phyloP scores from a whole-genome alignment of 2,888 invertebrate species.

The Amphimallon solstitiale region DNA sequence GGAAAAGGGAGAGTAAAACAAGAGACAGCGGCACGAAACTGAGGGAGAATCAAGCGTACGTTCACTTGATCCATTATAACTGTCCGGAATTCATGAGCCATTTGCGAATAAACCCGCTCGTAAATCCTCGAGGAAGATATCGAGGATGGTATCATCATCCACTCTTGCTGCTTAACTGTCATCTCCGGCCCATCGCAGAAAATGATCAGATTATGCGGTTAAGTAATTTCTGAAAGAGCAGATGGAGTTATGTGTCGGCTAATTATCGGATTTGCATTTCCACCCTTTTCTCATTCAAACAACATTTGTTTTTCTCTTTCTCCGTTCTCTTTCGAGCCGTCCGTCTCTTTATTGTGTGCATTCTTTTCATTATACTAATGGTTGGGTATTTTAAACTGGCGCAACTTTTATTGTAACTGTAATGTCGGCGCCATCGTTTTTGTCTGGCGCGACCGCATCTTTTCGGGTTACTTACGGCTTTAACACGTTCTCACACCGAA shows the following conservation, averaged over 20 bases:
- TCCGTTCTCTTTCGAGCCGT: no score
- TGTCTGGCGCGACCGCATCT: constrained; percentile 10
- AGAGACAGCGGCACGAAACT: background rate
- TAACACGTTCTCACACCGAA: constrained; percentile 12
- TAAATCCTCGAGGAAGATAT: background rate
- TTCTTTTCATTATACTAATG: constrained; percentile 17
- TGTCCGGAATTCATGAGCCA: background rate
- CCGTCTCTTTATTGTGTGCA: background rate
- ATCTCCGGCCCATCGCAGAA: background rate
- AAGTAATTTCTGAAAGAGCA: constrained; percentile 4
- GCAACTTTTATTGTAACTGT: constrained; percentile 29
- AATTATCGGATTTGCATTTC: constrained; percentile 2
- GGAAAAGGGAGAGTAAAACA: background rate
- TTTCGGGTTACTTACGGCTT: constrained; percentile 25
- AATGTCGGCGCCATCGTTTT: constrained; percentile 8
- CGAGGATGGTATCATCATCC: background rate
- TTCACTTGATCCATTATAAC: no score
- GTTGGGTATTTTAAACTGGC: constrained; percentile 10
- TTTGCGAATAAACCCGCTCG: background rate
- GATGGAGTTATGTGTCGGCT: constrained; percentile 5
- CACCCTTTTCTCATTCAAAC: no score
- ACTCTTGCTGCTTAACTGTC: background rate
- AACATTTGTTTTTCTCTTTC: no score
- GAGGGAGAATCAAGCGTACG: background rate
- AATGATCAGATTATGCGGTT: constrained; percentile 3